A percentile compares a stretch with the other conserved stretches of the same genome.
phyloP scores from a whole-genome alignment of 2,888 invertebrate genomes.

The Sarcophaga carnaria region DNA sequence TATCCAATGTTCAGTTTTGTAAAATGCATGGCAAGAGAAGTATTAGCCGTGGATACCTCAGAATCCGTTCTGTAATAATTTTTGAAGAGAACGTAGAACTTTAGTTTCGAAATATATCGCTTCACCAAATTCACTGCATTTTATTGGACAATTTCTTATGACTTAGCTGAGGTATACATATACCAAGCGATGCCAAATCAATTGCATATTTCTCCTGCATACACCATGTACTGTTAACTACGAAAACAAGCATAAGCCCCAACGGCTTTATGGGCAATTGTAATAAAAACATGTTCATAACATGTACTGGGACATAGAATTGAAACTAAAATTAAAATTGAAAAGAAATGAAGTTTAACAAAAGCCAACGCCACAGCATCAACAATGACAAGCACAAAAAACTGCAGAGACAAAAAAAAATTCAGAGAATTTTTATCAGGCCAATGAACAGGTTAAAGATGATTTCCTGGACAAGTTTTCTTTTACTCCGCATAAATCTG shows the following conservation, averaged over 20 bases:
- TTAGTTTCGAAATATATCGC: too few species aligned
- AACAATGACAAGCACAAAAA: conserved; percentile 23
- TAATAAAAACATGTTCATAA: not conserved
- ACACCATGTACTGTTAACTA: too few species aligned
- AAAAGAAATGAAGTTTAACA: conserved; percentile 29
- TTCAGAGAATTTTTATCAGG: conserved; percentile 56
- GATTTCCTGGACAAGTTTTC: conserved; percentile 59
- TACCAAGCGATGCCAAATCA: too few species aligned
- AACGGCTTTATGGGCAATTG: conserved; percentile 3
- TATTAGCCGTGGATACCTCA: too few species aligned
- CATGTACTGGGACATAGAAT: not conserved
- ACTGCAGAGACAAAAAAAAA: conserved; percentile 1
- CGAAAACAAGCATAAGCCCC: not conserved
- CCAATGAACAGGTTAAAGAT: conserved; percentile 57
- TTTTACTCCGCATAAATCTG: not conserved
- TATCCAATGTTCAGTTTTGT: too few species aligned
- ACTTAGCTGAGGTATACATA: too few species aligned
- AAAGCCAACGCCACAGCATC: conserved; percentile 25
- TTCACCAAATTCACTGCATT: too few species aligned
- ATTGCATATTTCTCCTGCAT: too few species aligned
- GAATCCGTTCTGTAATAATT: too few species aligned
- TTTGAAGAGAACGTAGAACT: too few species aligned
- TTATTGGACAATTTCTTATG: too few species aligned
- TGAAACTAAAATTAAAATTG: conserved; percentile 26
- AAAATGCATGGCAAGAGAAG: too few species aligned